Evolutionary conservation across 2,113 vertebrate species (phyloP).

Genomic region (Brevimyrus niger): DNA sequence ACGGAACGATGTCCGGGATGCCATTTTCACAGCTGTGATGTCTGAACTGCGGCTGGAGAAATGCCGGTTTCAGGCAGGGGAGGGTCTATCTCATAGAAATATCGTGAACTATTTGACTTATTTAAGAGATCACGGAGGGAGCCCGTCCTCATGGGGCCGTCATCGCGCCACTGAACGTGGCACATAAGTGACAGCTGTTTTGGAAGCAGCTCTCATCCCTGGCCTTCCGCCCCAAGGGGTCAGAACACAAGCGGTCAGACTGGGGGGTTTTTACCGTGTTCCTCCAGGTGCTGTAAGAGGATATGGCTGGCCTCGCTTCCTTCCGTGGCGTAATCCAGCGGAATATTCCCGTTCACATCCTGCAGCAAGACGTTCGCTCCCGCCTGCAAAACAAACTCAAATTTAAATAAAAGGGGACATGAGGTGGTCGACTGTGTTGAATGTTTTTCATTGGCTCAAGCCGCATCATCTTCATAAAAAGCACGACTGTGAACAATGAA

Average conservation of each 20-base stretch:
- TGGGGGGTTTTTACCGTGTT: slow-evolving; percentile 68
- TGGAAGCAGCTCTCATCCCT: background rate
- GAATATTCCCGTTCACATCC: slow-evolving; percentile 80
- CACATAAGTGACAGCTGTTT: background rate
- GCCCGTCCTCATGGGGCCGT: background rate
- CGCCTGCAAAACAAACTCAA: slow-evolving; percentile 51
- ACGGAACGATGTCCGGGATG: background rate
- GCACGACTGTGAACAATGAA: background rate
- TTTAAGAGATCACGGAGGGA: background rate
- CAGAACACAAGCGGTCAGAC: background rate
- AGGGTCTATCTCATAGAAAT: background rate
- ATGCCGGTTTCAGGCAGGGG: background rate
- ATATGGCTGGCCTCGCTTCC: slow-evolving; percentile 81
- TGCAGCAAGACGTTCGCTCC: slow-evolving; percentile 87
- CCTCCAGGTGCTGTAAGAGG: slow-evolving; percentile 78
- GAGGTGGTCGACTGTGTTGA: background rate
- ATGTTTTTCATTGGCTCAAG: background rate
- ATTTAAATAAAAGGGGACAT: background rate
- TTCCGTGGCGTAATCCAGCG: slow-evolving; percentile 80
- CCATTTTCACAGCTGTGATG: background rate
- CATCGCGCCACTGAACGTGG: background rate
- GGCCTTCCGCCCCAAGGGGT: background rate
- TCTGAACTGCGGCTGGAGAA: background rate
- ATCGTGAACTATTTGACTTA: background rate
- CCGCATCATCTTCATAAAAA: background rate